A percentile compares a stretch with the other conserved stretches of the same genome.
Conservation (phyloP, 2,888 invertebrate species). For the Scaptomyza tumidula region DNA sequence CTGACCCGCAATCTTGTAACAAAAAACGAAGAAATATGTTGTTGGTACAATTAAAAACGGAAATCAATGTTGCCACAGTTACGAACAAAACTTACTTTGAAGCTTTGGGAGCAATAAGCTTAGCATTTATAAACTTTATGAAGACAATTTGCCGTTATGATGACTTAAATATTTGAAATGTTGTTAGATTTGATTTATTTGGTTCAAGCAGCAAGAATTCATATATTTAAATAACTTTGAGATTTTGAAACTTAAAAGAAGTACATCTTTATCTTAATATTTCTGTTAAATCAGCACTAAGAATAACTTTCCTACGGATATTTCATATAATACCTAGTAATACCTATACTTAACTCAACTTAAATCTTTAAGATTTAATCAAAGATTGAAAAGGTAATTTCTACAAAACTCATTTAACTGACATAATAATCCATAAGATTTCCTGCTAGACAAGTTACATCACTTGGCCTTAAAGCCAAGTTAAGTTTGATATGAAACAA, state of each 20-base stretch:
- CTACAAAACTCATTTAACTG: slow-evolving; percentile 1
- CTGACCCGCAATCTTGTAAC: slow-evolving; percentile 35
- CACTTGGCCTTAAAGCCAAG: slow-evolving; percentile 11
- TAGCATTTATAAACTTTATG: background rate
- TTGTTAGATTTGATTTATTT: no score
- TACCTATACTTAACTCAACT: background rate
- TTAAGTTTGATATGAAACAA: slow-evolving; percentile 1
- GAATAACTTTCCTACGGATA: no score
- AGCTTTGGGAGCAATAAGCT: background rate
- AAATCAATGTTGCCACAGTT: slow-evolving; percentile 2
- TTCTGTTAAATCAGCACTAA: no score
- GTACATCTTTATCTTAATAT: no score
- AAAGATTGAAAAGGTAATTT: background rate
- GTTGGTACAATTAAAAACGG: background rate
- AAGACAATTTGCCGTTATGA: background rate
- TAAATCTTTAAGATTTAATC: slow-evolving; percentile 2
- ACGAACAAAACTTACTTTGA: background rate
- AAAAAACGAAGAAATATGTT: no score
- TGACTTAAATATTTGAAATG: background rate
- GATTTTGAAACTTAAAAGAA: no score
- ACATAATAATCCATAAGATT: background rate
- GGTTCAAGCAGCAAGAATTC: no score
- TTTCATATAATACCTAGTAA: no score
- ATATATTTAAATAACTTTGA: no score
- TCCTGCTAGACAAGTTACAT: slow-evolving; percentile 10